Percentiles rank a stretch among this genome's conserved stretches.
Conservation (phyloP, 2,797 vertebrate species). For the Synanceia verrucosa region DNA sequence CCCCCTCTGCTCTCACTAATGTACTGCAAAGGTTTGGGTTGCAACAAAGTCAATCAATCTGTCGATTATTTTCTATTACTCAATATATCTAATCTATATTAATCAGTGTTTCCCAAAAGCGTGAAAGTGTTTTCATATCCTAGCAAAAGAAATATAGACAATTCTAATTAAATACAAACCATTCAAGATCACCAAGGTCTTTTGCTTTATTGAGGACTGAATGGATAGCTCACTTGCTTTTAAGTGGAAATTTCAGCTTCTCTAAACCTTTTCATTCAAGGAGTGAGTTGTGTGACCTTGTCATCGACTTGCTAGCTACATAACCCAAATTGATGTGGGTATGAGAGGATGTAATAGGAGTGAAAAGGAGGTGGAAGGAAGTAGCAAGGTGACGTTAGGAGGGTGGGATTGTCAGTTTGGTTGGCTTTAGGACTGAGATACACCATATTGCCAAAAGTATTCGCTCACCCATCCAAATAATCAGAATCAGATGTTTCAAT, state of each 20-base stretch:
- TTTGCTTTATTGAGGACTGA: background rate
- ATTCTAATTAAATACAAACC: background rate
- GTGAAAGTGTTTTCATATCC: constrained; percentile 5
- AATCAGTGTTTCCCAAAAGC: background rate
- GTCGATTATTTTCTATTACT: too few relatives aligned
- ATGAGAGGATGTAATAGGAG: background rate
- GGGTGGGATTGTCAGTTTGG: background rate
- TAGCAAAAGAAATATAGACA: background rate
- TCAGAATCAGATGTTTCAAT: too few relatives aligned
- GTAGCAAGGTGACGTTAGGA: background rate
- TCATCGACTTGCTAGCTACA: background rate
- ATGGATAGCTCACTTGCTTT: background rate
- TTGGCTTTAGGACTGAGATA: background rate
- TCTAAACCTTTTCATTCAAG: background rate
- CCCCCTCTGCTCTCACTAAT: background rate
- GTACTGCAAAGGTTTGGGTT: constrained; percentile 35
- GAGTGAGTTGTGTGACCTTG: background rate
- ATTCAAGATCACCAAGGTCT: background rate
- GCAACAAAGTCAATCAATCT: too few relatives aligned
- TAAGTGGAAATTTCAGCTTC: background rate
- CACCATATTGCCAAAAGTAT: too few relatives aligned
- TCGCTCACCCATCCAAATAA: too few relatives aligned
- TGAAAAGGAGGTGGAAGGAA: background rate
- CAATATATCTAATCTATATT: too few relatives aligned
- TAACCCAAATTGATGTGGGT: background rate